Base-by-base conservation (phyloP, 2,797 vertebrate genomes). In the Potorous gilbertii region DNA sequence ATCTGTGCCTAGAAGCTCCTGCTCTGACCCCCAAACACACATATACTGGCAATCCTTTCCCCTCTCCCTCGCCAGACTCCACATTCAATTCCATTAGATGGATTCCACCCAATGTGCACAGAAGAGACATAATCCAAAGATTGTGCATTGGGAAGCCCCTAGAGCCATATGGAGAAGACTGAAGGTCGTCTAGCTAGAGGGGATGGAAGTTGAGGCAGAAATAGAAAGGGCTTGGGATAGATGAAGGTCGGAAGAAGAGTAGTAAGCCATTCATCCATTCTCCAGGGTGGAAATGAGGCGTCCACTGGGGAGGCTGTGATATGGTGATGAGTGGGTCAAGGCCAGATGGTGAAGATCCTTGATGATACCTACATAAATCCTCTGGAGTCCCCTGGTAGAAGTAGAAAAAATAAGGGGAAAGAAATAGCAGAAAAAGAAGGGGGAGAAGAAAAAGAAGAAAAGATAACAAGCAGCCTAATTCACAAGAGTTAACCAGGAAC, bases 311-410 rank as follows among this genome's bases (percentile, higher is more conserved):
- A 87, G 40, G 97, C 97, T 97, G 94, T 95, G 98, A 90, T 96
- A 92, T 92, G 97, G 97, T 66, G 98, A 98, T 29, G 92, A 93
- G 94, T 31, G 98, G 97, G 74, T 98, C 98, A 98, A 98, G 96
- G 97, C 98, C 97, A 98, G 96, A 97, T 97, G 97, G 97, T 98
- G 98, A 98, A 97, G 98, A 97, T 98, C 97, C 97, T 98, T 98
- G 98, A 97, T 97, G 56, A 97, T 98, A 97, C 97, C 95, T 92
- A 93, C 98, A 95, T 95, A 94, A 98, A 97, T 94, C 93, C 74
- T 96, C 98, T 91, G 74, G 96, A 97, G 98, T 97, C 98, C 98
- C 98, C 98, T 96, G 59, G 96, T 96, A 98, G 97, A 98, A 98
- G 98, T 98, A 98, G 97, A 97, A 98, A 98, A 98, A 96, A 97